Conservation (phyloP, 2,113 vertebrate genomes). For the Cervus canadensis region DNA sequence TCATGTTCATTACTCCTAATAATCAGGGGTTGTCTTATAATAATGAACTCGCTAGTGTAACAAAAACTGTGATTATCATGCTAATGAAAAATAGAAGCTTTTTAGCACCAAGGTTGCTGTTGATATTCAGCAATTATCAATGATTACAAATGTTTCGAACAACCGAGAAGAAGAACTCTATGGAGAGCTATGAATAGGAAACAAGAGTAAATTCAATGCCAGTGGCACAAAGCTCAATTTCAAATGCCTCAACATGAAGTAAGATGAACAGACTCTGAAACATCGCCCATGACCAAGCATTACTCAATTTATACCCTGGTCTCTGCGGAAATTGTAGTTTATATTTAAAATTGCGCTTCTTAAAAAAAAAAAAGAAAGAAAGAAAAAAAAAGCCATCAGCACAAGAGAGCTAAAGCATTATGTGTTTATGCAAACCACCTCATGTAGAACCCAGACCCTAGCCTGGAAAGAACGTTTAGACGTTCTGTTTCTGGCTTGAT, state of each 20-base stretch:
- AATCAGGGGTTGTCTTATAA: conserved; percentile 12
- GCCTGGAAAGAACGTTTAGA: background rate
- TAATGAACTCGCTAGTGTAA: conserved; percentile 11
- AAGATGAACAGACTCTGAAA: conserved; percentile 3
- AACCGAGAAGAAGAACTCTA: conserved; percentile 34
- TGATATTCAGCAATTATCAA: conserved; percentile 38
- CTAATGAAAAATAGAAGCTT: background rate
- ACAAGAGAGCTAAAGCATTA: background rate
- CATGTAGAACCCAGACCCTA: background rate
- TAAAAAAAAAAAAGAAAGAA: background rate
- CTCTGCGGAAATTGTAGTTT: background rate
- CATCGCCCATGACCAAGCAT: background rate
- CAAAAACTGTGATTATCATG: conserved; percentile 16
- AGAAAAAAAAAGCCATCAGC: background rate
- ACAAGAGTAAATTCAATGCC: background rate
- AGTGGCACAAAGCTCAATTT: background rate
- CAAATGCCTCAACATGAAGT: background rate
- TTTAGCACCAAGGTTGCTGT: background rate
- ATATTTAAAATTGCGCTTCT: background rate
- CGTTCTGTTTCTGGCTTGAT: background rate
- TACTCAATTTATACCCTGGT: background rate
- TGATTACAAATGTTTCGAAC: conserved; percentile 28
- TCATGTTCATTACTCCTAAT: background rate
- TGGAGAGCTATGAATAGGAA: background rate
- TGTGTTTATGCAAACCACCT: background rate